Evolutionary conservation across 2,113 vertebrate species (phyloP).

Genomic region (Corvus cornix): DNA sequence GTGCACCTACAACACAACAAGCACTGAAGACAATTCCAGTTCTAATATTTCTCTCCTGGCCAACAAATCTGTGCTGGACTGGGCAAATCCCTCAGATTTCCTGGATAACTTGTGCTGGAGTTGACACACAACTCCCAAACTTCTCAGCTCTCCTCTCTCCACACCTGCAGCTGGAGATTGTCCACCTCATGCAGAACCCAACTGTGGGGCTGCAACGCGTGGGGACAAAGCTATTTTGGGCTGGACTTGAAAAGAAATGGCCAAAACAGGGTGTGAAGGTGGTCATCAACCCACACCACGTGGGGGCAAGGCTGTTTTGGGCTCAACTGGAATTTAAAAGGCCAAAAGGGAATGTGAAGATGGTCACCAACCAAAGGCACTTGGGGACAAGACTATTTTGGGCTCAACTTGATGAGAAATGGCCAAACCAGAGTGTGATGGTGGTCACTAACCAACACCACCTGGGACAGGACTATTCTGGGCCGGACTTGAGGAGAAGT

Average conservation of each 20-base stretch:
- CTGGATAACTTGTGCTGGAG: fast-evolving
- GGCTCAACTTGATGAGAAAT: neutral
- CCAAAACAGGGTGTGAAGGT: fast-evolving
- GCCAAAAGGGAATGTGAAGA: fast-evolving
- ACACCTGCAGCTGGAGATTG: neutral
- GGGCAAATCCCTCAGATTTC: neutral
- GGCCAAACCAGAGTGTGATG: neutral
- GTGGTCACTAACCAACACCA: neutral
- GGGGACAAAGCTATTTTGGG: neutral
- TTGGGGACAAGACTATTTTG: fast-evolving
- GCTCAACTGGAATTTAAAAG: neutral
- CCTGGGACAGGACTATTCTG: fast-evolving
- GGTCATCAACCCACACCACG: neutral
- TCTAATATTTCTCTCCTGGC: neutral
- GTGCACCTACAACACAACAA: fast-evolving
- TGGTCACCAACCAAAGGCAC: neutral
- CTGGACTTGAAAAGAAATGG: neutral
- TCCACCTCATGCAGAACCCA: neutral
- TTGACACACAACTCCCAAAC: neutral
- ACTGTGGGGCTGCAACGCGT: fast-evolving
- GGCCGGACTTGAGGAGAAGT: neutral
- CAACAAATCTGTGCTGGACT: neutral
- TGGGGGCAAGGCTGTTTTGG: neutral
- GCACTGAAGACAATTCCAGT: neutral
- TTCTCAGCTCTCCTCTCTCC: neutral